Evolutionary conservation across 2,888 invertebrate genomes (phyloP).

Genomic region (Brenthis daphne): DNA sequence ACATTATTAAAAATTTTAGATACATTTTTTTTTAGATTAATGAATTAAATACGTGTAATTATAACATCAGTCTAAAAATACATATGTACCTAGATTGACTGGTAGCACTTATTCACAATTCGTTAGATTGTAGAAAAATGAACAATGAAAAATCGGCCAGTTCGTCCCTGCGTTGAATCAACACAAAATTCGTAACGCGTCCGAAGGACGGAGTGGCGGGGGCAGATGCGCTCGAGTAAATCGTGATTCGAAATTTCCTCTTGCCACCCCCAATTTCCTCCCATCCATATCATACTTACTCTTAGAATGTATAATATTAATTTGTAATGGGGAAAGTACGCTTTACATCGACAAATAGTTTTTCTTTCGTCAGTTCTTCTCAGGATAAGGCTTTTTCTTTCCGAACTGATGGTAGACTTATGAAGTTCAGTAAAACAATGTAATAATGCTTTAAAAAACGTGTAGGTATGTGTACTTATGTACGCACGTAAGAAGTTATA

Average conservation of each 20-base stretch:
- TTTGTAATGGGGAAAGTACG: neutral
- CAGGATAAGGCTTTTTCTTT: too few relatives aligned
- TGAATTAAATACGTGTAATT: too few relatives aligned
- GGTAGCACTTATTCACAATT: too few relatives aligned
- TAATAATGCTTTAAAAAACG: too few relatives aligned
- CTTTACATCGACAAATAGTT: too few relatives aligned
- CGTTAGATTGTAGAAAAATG: neutral
- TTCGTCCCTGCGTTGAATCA: constrained; percentile 52
- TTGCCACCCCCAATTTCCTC: constrained; percentile 39
- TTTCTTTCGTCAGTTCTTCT: too few relatives aligned
- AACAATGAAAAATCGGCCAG: constrained; percentile 31
- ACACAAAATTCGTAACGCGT: constrained; percentile 60
- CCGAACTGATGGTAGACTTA: neutral
- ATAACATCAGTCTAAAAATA: too few relatives aligned
- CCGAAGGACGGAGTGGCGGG: constrained; percentile 67
- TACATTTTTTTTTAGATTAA: too few relatives aligned
- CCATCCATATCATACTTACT: constrained; percentile 12
- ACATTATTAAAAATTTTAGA: too few relatives aligned
- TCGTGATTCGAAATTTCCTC: constrained; percentile 60
- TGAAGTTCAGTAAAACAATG: neutral
- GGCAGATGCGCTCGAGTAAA: constrained; percentile 71
- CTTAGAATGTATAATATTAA: neutral
- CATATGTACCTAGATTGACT: too few relatives aligned
- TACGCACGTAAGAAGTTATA: too few relatives aligned
- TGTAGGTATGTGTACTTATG: too few relatives aligned